These are phyloP conservation scores for Petrocephalus zakoni DNA, from an alignment of 2,113 vertebrate species.

Conservation along the genomic window DNA sequence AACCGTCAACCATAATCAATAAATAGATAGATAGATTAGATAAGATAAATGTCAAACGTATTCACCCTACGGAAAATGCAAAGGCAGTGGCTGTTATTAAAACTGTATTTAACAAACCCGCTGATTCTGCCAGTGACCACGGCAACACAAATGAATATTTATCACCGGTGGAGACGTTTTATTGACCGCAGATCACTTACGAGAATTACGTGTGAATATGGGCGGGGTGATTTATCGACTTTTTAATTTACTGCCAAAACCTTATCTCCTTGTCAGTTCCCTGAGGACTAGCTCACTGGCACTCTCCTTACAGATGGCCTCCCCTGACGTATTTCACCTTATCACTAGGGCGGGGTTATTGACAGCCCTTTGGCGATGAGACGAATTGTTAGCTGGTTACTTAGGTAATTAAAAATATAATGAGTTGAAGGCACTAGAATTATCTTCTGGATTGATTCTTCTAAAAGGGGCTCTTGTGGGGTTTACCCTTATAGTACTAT, in stretches of 20 bases:
- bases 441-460: not conserved
- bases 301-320: not conserved
- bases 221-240: not conserved
- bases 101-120: not conserved
- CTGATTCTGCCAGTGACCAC: not conserved
- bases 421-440: not conserved
- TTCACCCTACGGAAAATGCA: not conserved
- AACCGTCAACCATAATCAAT: not conserved
- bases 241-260: constrained; percentile 11
- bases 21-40: not conserved
- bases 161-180: not conserved
- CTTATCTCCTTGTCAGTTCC: not conserved
- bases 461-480: not conserved
- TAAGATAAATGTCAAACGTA: not conserved
- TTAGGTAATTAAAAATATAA: constrained; percentile 1
- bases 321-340: not conserved
- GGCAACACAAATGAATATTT: not conserved
- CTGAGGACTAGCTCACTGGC: not conserved
- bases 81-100: not conserved
- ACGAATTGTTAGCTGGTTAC: not conserved
- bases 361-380: not conserved
- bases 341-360: not conserved
- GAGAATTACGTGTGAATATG: not conserved
- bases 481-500: not conserved
- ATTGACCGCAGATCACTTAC: not conserved